phyloP scores from a whole-genome alignment of 2,888 invertebrate genomes.

The Cephus rjabovi region DNA sequence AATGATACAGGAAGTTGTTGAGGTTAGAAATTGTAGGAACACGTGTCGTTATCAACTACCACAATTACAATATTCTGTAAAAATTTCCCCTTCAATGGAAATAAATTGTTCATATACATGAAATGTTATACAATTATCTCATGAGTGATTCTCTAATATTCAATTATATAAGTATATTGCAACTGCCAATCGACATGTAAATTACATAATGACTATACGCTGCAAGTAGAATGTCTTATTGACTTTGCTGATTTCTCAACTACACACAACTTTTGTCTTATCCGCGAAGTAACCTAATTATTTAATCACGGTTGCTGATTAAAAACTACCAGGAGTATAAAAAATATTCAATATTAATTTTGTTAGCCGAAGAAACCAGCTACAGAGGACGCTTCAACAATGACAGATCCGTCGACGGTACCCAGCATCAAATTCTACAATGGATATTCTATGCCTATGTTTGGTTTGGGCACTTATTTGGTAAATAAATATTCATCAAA shows the following conservation, averaged over 20 bases:
- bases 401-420: slow-evolving; percentile 29
- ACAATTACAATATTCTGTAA: no score
- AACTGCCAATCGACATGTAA: neutral
- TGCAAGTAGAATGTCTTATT: neutral
- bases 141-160: neutral
- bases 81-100: no score
- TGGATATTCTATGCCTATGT: slow-evolving; percentile 59
- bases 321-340: neutral
- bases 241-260: neutral
- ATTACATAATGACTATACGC: neutral
- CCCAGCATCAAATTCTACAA: slow-evolving; percentile 58
- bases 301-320: neutral
- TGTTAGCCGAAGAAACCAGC: neutral
- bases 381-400: neutral
- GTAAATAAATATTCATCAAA: slow-evolving; percentile 40
- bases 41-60: neutral
- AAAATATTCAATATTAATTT: neutral
- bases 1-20: neutral
- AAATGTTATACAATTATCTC: neutral
- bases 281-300: neutral
- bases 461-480: slow-evolving; percentile 65
- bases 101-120: no score
- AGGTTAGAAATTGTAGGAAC: neutral
- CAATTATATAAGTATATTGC: neutral
- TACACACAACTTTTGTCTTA: neutral